phyloP scores from a whole-genome alignment of 2,888 invertebrate genomes.

The Xanthia togata region DNA sequence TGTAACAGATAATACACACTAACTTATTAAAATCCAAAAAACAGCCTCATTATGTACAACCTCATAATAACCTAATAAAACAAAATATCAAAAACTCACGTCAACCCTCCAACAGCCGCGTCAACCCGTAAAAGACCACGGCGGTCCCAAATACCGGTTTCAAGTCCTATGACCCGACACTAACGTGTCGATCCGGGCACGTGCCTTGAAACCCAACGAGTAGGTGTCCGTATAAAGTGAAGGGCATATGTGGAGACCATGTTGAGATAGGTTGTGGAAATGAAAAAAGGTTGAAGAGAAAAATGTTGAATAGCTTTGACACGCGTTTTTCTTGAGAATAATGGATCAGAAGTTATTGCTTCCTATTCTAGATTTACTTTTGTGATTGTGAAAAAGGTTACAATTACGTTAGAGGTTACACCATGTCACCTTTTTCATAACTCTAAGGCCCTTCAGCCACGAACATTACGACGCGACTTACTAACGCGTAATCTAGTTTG shows the following conservation, averaged over 20 bases:
- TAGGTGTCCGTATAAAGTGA: constrained; percentile 62
- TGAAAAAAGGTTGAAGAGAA: constrained; percentile 5
- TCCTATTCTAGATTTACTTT: neutral
- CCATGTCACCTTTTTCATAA: neutral
- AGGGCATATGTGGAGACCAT: constrained; percentile 36
- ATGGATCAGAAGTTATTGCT: neutral
- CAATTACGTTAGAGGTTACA: neutral
- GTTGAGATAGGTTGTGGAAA: constrained; percentile 37
- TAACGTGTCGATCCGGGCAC: constrained; percentile 74
- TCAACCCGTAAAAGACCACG: constrained; percentile 69
- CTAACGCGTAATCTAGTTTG: neutral
- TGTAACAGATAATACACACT: too few species aligned
- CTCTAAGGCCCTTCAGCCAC: too few species aligned
- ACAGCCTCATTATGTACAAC: neutral
- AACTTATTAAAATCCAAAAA: neutral
- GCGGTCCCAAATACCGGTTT: constrained; percentile 62
- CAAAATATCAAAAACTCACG: constrained; percentile 11
- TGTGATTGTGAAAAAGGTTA: neutral
- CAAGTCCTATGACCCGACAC: constrained; percentile 74
- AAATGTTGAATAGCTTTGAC: neutral
- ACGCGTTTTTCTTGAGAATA: constrained; percentile 2
- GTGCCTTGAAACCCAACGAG: constrained; percentile 74
- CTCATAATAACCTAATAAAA: constrained; percentile 7
- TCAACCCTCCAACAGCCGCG: constrained; percentile 61
- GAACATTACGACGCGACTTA: neutral